Base-by-base conservation (phyloP, 2,113 vertebrate species). In the Fregata magnificens region DNA sequence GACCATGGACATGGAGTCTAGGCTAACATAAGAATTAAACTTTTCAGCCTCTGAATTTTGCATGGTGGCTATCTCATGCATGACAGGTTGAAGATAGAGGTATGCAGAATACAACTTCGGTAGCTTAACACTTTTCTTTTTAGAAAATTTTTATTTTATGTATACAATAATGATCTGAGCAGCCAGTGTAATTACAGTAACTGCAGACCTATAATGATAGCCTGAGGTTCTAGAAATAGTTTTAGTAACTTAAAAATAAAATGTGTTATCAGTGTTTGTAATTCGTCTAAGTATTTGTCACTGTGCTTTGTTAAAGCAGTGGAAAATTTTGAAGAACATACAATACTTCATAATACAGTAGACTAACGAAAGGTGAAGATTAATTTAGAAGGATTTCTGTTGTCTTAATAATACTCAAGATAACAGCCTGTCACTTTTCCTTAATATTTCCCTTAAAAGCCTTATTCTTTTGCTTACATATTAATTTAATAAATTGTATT, bases 371-470 rank as follows among this genome's bases (percentile, higher is more conserved):
- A 88, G 22, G 18, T 89, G 67, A 66, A 49, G 52, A 55, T 84
- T 53, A 66, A 89, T 87, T 95, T 93, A 61, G 38, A 88, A 78
- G 56, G 28, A 65, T 90, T 96, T 86, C 56, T 92, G 11, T 89
- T 94, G 34, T 79, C 28, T 56, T 80, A 90, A 56, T 79, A 90
- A 67, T 74, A 61, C 20, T 56, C 20, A 82, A 56, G 25, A 65
- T 87, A 87, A 32, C 31, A 77, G 18, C 28, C 32, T 94, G 17
- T 53, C 19, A 72, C 31, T 96, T 89, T 85, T 58, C 31, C 44
- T 71, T 93, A 63, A 7, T 58, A 42, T 62, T 92, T 92, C n/a
- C 34, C 11, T 81, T 81, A 50, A 97, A 90, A 88, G 44, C 31
- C 16, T 25, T 52, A 25, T 66, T 76, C 7, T 88, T 74, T 28